These are phyloP conservation scores for Macrosoma leucophasiata DNA, from an alignment of 2,888 invertebrate species.

Conservation along the genomic window DNA sequence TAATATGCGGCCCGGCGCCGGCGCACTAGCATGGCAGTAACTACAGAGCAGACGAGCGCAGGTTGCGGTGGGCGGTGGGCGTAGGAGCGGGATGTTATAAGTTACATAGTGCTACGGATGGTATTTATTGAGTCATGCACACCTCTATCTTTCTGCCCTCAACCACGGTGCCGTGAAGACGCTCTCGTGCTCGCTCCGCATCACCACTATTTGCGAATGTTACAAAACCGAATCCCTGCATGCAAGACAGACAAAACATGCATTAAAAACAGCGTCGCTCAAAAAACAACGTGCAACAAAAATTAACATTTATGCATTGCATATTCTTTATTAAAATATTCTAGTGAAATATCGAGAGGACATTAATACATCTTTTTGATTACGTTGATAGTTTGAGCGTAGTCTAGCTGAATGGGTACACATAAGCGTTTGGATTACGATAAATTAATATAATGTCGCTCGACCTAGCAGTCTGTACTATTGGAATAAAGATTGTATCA, in stretches of 20 bases:
- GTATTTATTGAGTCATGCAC: constrained; percentile 89
- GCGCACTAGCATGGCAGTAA: constrained; percentile 69
- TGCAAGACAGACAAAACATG: constrained; percentile 97
- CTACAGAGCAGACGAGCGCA: constrained; percentile 75
- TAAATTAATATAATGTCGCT: constrained; percentile 58
- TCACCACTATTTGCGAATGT: constrained; percentile 99
- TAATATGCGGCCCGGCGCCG: constrained; percentile 44
- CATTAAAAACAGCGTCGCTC: constrained; percentile 90
- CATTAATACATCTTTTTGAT: constrained; percentile 61
- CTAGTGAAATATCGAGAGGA: constrained; percentile 70
- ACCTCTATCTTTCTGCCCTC: constrained; percentile 99
- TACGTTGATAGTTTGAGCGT: constrained; percentile 76
- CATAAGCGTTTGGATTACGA: constrained; percentile 72
- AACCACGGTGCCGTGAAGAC: constrained; percentile 99
- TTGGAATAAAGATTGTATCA: constrained; percentile 51
- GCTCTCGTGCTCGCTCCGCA: constrained; percentile 99
- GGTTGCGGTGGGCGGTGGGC: constrained; percentile 71
- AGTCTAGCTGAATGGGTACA: constrained; percentile 73
- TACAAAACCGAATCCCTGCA: constrained; percentile 99
- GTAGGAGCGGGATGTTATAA: constrained; percentile 79
- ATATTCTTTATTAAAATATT: constrained; percentile 70
- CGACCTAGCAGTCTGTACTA: constrained; percentile 64
- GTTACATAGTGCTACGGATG: constrained; percentile 78
- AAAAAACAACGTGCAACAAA: constrained; percentile 87
- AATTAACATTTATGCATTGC: constrained; percentile 79